Conservation (phyloP, 2,888 invertebrate species). For the Microctonus brassicae region DNA sequence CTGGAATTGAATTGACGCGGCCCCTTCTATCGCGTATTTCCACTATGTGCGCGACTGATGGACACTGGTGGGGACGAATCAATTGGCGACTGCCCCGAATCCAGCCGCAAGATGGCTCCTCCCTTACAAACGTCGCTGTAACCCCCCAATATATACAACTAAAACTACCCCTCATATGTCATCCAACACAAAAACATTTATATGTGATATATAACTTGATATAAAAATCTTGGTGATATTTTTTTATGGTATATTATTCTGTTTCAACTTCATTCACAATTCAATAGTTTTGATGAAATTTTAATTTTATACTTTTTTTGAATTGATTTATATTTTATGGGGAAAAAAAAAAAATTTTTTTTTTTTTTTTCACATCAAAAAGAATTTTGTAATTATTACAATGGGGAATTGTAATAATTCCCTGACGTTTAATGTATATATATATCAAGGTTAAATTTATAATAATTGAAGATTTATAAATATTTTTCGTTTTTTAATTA, state of each 20-base stretch:
- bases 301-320: conserved; percentile 12
- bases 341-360: not conserved
- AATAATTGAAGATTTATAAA: not conserved
- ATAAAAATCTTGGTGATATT: conserved; percentile 22
- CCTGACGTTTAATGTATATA: no score
- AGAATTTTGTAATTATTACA: not conserved
- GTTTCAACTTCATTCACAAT: conserved; percentile 4
- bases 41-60: conserved; percentile 15
- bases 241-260: conserved; percentile 10
- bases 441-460: not conserved
- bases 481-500: not conserved
- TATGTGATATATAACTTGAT: conserved; percentile 24
- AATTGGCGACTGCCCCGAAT: conserved; percentile 66
- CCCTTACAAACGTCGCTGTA: conserved; percentile 55
- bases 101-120: conserved; percentile 70
- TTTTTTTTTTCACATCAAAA: not conserved
- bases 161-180: conserved; percentile 36
- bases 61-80: conserved; percentile 65
- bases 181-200: conserved; percentile 17
- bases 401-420: not conserved
- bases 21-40: conserved; percentile 49
- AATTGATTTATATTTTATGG: not conserved
- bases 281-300: conserved; percentile 19
- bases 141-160: conserved; percentile 15
- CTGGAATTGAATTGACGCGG: conserved; percentile 67